Percentiles rank a stretch among this genome's conserved stretches.
Conservation (phyloP, 2,797 vertebrate species). For the Otus scops region DNA sequence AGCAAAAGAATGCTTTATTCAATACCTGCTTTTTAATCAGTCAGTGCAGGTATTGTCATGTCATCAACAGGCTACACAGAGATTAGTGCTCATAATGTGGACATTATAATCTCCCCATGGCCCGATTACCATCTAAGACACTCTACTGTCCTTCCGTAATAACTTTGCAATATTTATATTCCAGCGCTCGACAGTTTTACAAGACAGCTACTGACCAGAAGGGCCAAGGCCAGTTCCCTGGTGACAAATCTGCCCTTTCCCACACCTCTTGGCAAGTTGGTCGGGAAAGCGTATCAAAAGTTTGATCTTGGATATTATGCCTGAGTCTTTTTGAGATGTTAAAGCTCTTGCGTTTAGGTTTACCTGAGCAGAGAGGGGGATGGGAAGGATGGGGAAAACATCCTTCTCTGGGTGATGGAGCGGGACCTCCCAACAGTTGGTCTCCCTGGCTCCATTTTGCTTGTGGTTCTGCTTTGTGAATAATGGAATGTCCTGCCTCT, state of each 20-base stretch:
- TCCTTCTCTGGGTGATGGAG: not conserved
- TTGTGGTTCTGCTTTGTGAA: not conserved
- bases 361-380: not conserved
- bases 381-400: not conserved
- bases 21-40: not conserved
- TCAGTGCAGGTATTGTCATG: not conserved
- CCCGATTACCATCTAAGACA: not conserved
- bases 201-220: not conserved
- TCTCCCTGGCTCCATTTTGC: not conserved
- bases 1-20: not conserved
- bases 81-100: conserved; percentile 10
- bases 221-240: not conserved
- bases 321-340: not conserved
- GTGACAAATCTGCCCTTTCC: not conserved
- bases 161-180: conserved; percentile 6
- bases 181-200: not conserved
- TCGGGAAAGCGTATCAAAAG: not conserved
- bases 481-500: not conserved
- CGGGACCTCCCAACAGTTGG: accelerated
- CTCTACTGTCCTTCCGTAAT: not conserved
- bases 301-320: not conserved
- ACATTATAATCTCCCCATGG: conserved; percentile 21
- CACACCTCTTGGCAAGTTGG: not conserved
- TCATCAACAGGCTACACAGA: not conserved
- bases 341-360: not conserved